A percentile compares a stretch with the other conserved stretches of the same genome.
These are phyloP conservation scores for Apostichopus japonicus DNA, from an alignment of 35 echinoderm and acorn worm genomes.

Conservation along the genomic window DNA sequence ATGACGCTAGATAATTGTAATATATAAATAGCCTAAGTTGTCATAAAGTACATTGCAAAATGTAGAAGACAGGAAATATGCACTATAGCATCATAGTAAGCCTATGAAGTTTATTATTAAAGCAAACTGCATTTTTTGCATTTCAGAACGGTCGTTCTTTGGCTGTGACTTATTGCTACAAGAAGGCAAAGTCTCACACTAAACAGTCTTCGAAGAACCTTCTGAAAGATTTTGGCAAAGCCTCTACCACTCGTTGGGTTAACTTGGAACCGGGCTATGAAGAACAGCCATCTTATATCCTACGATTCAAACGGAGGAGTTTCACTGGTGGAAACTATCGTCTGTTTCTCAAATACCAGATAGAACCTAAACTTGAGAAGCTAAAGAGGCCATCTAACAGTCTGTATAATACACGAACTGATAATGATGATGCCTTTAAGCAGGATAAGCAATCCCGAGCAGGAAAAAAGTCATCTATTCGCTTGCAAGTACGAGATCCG, in stretches of 20 bases:
- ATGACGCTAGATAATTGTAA: too few species aligned
- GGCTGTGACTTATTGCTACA: background rate
- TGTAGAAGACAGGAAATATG: too few species aligned
- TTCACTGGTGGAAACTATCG: background rate
- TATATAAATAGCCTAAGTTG: too few species aligned
- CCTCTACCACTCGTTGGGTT: background rate
- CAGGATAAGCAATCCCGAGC: background rate
- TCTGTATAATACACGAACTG: slow-evolving; percentile 9
- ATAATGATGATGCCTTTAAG: background rate
- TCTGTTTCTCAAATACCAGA: background rate
- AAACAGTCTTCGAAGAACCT: background rate
- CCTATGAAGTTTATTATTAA: too few species aligned
- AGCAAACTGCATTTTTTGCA: background rate
- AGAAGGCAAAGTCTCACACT: background rate
- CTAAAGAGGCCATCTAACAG: background rate
- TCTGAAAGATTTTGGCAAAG: slow-evolving; percentile 14
- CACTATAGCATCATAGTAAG: too few species aligned
- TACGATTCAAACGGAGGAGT: background rate
- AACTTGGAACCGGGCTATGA: background rate
- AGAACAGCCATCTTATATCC: background rate
- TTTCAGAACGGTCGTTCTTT: background rate
- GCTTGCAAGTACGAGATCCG: background rate
- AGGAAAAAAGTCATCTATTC: background rate
- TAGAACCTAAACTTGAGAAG: background rate
- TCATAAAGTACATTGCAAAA: too few species aligned